Percentiles rank a stretch among this genome's conserved stretches.
These are phyloP conservation scores for Platycheirus albimanus DNA, from an alignment of 2,888 invertebrate genomes.

Conservation along the genomic window DNA sequence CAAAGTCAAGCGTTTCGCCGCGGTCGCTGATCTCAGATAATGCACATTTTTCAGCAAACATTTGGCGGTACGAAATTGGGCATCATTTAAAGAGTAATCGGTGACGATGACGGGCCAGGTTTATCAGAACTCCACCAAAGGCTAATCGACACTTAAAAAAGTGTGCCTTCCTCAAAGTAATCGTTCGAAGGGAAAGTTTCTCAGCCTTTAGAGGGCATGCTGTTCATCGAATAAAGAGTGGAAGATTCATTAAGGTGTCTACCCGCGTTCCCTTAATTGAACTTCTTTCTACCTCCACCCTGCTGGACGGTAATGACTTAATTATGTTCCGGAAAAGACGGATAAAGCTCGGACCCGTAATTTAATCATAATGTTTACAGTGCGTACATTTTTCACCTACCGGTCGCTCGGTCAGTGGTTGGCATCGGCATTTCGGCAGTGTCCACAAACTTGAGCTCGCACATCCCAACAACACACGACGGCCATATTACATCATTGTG, in stretches of 20 bases:
- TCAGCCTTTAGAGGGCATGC: constrained; percentile 20
- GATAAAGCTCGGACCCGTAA: constrained; percentile 50
- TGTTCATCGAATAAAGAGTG: neutral
- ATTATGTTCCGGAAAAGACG: constrained; percentile 66
- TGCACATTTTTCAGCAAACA: constrained; percentile 43
- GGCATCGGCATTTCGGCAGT: too few species aligned
- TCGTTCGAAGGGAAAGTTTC: constrained; percentile 55
- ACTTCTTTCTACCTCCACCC: neutral
- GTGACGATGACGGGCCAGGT: constrained; percentile 44
- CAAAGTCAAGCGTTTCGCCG: constrained; percentile 44
- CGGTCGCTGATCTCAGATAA: constrained; percentile 49
- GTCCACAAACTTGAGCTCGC: constrained; percentile 6
- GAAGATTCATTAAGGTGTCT: constrained; percentile 42
- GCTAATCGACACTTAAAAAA: constrained; percentile 43
- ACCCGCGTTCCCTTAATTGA: neutral
- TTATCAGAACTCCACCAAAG: constrained; percentile 59
- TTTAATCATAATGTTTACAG: constrained; percentile 65
- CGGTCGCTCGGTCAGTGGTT: neutral
- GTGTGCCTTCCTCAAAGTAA: constrained; percentile 13
- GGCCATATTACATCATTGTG: constrained; percentile 45
- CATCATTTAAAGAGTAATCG: constrained; percentile 13
- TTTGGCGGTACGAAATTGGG: constrained; percentile 25
- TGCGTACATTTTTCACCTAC: constrained; percentile 61
- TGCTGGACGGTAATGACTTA: constrained; percentile 68
- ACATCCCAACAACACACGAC: constrained; percentile 13